phyloP scores from a whole-genome alignment of 2,113 vertebrate species.

The Erpornis zantholeuca region DNA sequence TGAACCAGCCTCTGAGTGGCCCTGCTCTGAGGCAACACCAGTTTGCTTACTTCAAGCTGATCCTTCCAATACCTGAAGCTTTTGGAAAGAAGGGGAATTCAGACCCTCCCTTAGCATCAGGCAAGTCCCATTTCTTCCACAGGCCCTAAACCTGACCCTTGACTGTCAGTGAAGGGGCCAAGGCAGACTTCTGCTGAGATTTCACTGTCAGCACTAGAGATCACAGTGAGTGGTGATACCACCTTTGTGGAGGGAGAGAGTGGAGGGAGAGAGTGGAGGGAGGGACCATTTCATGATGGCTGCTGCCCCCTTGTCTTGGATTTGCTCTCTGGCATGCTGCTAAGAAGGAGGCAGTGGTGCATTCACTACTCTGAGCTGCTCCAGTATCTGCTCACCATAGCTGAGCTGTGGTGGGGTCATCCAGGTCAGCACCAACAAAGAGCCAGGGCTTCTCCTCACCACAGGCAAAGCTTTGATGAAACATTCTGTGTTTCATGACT shows the following conservation, averaged over 20 bases:
- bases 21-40: background rate
- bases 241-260: background rate
- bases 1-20: background rate
- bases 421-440: background rate
- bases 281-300: background rate
- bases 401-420: background rate
- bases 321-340: background rate
- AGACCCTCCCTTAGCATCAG: background rate
- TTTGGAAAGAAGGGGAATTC: background rate
- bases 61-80: background rate
- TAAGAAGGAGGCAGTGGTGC: background rate
- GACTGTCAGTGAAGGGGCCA: background rate
- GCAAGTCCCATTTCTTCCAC: background rate
- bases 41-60: background rate
- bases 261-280: background rate
- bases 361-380: background rate
- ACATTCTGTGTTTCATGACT: background rate
- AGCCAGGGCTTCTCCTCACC: background rate
- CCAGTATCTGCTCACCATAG: accelerated
- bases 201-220: background rate
- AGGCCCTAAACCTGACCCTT: background rate
- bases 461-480: background rate
- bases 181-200: background rate
- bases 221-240: background rate
- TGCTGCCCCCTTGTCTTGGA: background rate